Conservation (phyloP, 2,113 vertebrate species). For the crab-eating macaque (Macaca fascicularis) region DNA sequence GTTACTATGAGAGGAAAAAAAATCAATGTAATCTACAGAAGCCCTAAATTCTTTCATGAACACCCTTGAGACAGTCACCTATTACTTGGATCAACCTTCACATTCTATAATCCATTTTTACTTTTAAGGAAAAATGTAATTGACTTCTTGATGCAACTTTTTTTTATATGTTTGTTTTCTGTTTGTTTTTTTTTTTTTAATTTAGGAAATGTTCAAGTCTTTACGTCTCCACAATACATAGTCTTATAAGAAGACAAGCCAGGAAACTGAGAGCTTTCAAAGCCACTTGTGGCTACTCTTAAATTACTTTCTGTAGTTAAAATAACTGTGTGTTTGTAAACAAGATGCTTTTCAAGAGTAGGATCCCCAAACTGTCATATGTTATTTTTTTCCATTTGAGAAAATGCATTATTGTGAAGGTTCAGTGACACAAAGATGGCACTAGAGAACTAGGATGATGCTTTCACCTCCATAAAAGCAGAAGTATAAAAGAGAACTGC, state of each 20-base stretch:
- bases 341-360: conserved; percentile 3
- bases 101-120: background rate
- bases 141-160: background rate
- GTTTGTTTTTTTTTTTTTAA: background rate
- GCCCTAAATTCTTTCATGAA: background rate
- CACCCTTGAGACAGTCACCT: background rate
- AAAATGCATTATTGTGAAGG: conserved; percentile 41
- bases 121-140: background rate
- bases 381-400: background rate
- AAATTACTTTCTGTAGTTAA: conserved; percentile 56
- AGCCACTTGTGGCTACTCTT: background rate
- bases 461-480: conserved; percentile 2
- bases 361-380: background rate
- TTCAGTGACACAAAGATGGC: background rate
- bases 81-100: background rate
- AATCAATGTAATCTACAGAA: background rate
- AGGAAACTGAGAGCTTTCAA: conserved; percentile 10
- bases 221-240: background rate
- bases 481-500: background rate
- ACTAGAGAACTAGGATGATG: background rate
- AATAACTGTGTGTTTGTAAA: conserved; percentile 44
- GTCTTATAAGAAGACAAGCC: background rate
- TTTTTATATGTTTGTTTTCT: too few relatives aligned
- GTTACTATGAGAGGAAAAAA: background rate
- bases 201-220: conserved; percentile 1